phyloP scores from a whole-genome alignment of 2,888 invertebrate genomes.

The Chrysina gloriosa region DNA sequence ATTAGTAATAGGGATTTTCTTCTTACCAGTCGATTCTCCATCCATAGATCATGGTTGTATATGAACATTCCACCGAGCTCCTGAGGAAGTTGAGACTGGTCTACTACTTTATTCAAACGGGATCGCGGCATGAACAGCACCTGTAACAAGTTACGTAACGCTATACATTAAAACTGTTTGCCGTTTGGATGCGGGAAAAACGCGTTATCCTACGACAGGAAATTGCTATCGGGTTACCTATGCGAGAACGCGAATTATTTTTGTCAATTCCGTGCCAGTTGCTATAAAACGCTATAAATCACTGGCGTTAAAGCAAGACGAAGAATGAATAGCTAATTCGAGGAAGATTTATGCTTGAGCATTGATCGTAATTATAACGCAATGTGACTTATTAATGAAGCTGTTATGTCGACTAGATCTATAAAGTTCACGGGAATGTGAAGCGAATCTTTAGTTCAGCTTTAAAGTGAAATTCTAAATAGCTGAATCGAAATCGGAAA shows the following conservation, averaged over 20 bases:
- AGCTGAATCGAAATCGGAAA: too few relatives aligned
- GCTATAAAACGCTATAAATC: neutral
- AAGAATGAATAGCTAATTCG: neutral
- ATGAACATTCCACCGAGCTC: conserved; percentile 78
- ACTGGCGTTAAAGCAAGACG: conserved; percentile 8
- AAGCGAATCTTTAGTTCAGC: too few relatives aligned
- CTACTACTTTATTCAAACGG: conserved; percentile 76
- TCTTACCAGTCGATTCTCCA: conserved; percentile 79
- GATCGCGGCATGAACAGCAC: conserved; percentile 77
- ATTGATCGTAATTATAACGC: neutral
- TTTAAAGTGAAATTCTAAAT: neutral
- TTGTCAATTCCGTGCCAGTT: neutral
- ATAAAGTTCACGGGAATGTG: neutral
- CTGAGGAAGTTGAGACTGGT: conserved; percentile 76
- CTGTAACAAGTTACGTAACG: conserved; percentile 65
- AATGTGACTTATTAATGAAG: conserved; percentile 14
- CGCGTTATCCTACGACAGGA: conserved; percentile 28
- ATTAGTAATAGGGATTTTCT: neutral
- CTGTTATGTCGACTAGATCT: neutral
- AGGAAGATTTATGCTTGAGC: neutral
- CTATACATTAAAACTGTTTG: conserved; percentile 36
- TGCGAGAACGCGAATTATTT: conserved; percentile 7
- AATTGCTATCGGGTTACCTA: neutral
- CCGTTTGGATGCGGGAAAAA: conserved; percentile 2
- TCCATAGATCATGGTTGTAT: conserved; percentile 81